Percentiles rank a stretch among this genome's conserved stretches.
Evolutionary conservation across 2,888 invertebrate species (phyloP).

Genomic region (Temnothorax rugatulus): DNA sequence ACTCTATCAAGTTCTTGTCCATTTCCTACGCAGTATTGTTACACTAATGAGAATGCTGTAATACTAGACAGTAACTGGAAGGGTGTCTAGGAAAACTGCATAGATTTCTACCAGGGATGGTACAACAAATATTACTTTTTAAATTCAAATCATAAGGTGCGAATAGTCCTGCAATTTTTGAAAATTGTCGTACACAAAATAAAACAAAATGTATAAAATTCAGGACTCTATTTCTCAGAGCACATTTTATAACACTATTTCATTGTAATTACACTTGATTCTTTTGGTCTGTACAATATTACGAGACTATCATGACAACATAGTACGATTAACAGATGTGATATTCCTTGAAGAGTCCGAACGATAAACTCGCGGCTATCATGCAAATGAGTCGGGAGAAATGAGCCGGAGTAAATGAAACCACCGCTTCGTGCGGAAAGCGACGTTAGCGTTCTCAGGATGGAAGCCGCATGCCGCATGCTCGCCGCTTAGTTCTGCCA

Average conservation of each 20-base stretch:
- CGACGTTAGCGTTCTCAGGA: constrained; percentile 43
- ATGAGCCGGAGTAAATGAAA: constrained; percentile 47
- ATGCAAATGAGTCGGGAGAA: constrained; percentile 51
- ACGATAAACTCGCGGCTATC: constrained; percentile 38
- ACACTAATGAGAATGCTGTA: too few relatives aligned
- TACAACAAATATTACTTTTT: not conserved
- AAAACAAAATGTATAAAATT: not conserved
- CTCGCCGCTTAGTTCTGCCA: constrained; percentile 27
- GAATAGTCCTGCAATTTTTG: not conserved
- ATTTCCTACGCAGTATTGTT: too few relatives aligned
- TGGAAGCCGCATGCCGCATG: constrained; percentile 50
- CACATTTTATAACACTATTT: not conserved
- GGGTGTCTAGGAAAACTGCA: too few relatives aligned
- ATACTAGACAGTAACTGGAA: too few relatives aligned
- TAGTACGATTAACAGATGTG: not conserved
- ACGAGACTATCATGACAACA: not conserved
- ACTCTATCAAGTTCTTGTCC: too few relatives aligned
- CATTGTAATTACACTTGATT: too few relatives aligned
- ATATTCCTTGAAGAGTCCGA: constrained; percentile 24
- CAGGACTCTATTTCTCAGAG: not conserved
- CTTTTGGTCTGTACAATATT: not conserved
- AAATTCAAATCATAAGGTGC: not conserved
- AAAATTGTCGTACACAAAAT: not conserved
- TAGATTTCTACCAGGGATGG: too few relatives aligned
- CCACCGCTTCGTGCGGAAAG: not conserved